Base-by-base conservation (phyloP, 2,113 vertebrate genomes). In the Hippocampus comes region DNA sequence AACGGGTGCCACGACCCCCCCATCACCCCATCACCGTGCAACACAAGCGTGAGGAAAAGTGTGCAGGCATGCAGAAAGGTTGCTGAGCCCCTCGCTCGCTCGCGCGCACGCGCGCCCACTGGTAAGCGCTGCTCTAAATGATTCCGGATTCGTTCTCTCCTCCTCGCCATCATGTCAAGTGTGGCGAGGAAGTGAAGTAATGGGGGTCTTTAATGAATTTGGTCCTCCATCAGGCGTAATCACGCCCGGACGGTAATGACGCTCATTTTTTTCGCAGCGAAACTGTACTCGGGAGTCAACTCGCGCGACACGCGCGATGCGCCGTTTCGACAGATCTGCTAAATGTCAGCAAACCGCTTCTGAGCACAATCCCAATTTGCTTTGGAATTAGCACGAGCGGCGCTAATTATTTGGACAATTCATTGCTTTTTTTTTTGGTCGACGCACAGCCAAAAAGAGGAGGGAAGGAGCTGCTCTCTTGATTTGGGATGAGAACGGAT, bases 341-440 rank as follows among this genome's bases (percentile, higher is more conserved):
- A 93, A 93, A 94, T 92, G 92, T 92, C 92, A 93, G 90, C 91
- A 91, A 93, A 92, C 89, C 89, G 88, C 78, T 91, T 93, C 86
- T 89, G 91, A 92, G 81, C 77, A 75, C 88, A 89, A 91, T 92
- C 89, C 86, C 84, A 90, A 92, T 92, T 92, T 92, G 90, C 88
- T 90, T 91, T 90, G 87, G 92, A 92, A 93, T 92, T 92, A 92
- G 88, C 83, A 78, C 84, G 85, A 88, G 83, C 78, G 69, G 64
- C 87, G 89, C 83, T 91, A 91, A 92, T 93, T 90, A 90, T 91
- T 92, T 88, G 86, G 91, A 92, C 92, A 91, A 89, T 90, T 87
- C 84, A 88, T 89, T 83, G 90, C 90, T 85, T 90, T 91, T 82
- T 46, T 60, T 30, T 6, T 14, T 5, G 1, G n/a, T 2, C 12